Base-by-base conservation (phyloP, 2,113 vertebrate genomes). In the Aphelocoma coerulescens region DNA sequence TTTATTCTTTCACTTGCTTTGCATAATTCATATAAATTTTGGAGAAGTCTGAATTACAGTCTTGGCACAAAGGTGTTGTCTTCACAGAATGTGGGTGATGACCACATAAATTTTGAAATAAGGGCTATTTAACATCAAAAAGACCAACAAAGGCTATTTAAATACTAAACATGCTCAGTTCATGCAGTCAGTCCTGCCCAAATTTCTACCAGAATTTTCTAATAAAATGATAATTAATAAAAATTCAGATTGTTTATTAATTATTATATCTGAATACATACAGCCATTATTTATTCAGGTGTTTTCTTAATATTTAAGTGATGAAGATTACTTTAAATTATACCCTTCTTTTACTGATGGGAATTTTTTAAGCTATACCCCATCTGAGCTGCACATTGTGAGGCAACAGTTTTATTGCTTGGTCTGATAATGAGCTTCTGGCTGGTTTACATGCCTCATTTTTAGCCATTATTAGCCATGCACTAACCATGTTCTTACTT, bases 281-380 rank as follows among this genome's bases (percentile, higher is more conserved):
- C 3, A 63, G 37, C 37, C 16, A 32, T 43, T 59, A 55, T 49
- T 76, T 68, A 52, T 37, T n/a, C 22, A 62, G 14, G 13, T n/a
- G 11, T 67, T 76, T 86, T 87, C 35, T 24, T 72, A 75, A 17
- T 33, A 77, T 61, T 37, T 68, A 52, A 61, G 30, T 23, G 22
- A 32, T 23, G 16, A 41, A 88, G 85, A 44, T 54, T 7, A 62
- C 6, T 58, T 91, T 21, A 63, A 63, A 82, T 72, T 23, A 57
- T 28, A 17, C 24, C 39, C 12, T 22, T 59, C n/a, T 72, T 5
- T n/a, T 61, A 37, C 3, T 7, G 6, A 76, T 26, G 9, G 41
- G 20, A 85, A 65, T 33, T 61, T 83, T 78, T 79, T n/a, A 88
- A 61, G n/a, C 0, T 0, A 21, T 41, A 37, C 1, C 18, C 15